Evolutionary conservation across 1,140 invertebrate species (phyloP), one percentile per base, ranked within the genome.

Genomic region (Asbolus verrucosus): DNA sequence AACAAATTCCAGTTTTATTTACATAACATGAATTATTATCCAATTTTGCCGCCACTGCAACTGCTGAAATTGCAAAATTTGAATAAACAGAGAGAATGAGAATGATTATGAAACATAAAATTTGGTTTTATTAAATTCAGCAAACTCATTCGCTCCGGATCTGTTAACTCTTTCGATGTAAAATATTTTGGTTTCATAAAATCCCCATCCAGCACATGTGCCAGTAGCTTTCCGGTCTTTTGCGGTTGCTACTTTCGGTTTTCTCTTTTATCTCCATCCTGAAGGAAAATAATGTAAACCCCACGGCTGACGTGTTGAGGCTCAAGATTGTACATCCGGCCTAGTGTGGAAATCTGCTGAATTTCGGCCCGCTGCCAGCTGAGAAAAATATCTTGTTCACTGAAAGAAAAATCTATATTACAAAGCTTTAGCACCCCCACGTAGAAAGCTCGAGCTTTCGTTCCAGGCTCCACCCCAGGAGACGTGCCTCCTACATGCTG

Each of bases 401-500:
- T 36, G 59, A 16, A 36, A 50, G 33, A n/a, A 65, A 62, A 62
- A 62, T 62, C 60, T 38, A 62, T 41, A 36, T 21, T n/a, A 36
- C 6, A 41, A 31, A 15, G 60, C 60, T 16, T 15, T 14, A 62
- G 11, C 46, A 54, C 46, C 46, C 46, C 46, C 46, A 54, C 19
- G n/a, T n/a, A 54, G 1, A 54, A 54, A 30, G 27, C 16, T 24
- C 8, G 16, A 46, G 41, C 16, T 43, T 43, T 54, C 19, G 11
- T 4, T 54, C 46, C 19, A 30, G 50, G 73, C 70, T 74, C 72
- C 72, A 74, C 73, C 72, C 70, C 50, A 46, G 66, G 50, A 69
- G 72, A 67, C 61, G 54, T 61, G 71, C 76, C 73, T 70, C 67
- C 66, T 63, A 63, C 61, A 19, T 6, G 50, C 65, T 78, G 76